phyloP scores from a whole-genome alignment of 2,797 vertebrate species.

The Siniperca scherzeri region DNA sequence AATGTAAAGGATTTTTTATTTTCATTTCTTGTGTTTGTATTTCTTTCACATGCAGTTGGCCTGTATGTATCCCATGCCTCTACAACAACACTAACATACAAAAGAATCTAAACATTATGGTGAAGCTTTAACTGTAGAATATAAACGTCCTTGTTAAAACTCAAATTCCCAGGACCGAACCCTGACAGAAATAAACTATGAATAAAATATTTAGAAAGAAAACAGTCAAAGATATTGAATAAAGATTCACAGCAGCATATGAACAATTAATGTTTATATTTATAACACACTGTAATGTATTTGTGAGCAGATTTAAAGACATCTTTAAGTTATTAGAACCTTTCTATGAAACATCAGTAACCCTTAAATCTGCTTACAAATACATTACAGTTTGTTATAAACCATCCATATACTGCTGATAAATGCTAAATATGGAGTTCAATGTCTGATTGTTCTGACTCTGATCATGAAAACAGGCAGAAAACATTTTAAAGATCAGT shows the following conservation, averaged over 20 bases:
- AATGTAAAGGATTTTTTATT: background rate
- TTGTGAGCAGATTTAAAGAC: background rate
- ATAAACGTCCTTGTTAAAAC: background rate
- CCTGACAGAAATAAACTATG: background rate
- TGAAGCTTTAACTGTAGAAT: background rate
- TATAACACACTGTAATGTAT: background rate
- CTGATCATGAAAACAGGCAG: background rate
- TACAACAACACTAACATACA: too few species aligned
- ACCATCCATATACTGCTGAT: slow-evolving; percentile 2
- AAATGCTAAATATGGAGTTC: background rate
- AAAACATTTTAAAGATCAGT: background rate
- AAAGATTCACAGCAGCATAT: background rate
- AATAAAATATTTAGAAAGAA: background rate
- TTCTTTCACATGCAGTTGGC: background rate
- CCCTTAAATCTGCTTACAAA: background rate
- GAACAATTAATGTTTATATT: too few species aligned
- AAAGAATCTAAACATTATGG: too few species aligned
- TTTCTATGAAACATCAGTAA: background rate
- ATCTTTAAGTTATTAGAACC: too few species aligned
- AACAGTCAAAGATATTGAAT: background rate
- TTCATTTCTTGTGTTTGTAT: background rate
- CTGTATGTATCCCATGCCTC: too few species aligned
- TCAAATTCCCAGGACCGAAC: background rate
- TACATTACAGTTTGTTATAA: background rate
- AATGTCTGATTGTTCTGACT: background rate